These are phyloP conservation scores for Drosophila formosana DNA, from an alignment of 2,888 invertebrate species.

Conservation along the genomic window DNA sequence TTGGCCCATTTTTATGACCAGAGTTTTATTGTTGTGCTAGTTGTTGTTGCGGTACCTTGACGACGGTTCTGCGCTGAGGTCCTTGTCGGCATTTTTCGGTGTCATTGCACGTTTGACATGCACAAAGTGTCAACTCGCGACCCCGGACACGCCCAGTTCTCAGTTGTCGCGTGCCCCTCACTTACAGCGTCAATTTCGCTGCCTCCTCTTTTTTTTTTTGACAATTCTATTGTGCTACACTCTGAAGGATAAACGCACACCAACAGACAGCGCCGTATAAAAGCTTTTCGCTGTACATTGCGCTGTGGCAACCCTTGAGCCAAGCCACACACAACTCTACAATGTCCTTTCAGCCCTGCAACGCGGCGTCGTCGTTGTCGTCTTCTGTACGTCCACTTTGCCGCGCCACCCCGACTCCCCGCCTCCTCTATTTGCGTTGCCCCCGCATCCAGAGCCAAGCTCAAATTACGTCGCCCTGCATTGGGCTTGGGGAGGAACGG, in stretches of 20 bases:
- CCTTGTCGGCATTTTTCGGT: conserved; percentile 55
- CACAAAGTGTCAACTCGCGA: conserved; percentile 64
- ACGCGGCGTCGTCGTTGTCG: neutral
- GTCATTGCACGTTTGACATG: conserved; percentile 72
- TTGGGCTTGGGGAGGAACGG: neutral
- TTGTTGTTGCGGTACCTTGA: conserved; percentile 57
- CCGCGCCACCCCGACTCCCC: neutral
- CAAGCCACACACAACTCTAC: conserved; percentile 29
- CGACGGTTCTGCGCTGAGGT: conserved; percentile 42
- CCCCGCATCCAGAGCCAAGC: conserved; percentile 7
- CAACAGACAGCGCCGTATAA: conserved; percentile 11
- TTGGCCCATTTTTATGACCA: conserved; percentile 65
- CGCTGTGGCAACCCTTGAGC: conserved; percentile 41
- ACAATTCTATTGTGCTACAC: conserved; percentile 48
- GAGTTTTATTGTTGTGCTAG: conserved; percentile 15
- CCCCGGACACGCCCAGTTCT: conserved; percentile 45
- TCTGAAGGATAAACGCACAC: conserved; percentile 21
- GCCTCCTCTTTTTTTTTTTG: conserved; percentile 30
- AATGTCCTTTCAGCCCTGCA: conserved; percentile 3
- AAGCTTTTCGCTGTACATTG: conserved; percentile 53
- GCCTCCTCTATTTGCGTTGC: conserved; percentile 7
- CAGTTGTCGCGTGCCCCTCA: neutral
- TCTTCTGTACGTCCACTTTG: neutral
- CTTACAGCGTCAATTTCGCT: neutral
- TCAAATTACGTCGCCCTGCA: conserved; percentile 21